These are phyloP conservation scores for Lepidurus packardi DNA, from an alignment of 1,140 invertebrate genomes.

Conservation along the genomic window DNA sequence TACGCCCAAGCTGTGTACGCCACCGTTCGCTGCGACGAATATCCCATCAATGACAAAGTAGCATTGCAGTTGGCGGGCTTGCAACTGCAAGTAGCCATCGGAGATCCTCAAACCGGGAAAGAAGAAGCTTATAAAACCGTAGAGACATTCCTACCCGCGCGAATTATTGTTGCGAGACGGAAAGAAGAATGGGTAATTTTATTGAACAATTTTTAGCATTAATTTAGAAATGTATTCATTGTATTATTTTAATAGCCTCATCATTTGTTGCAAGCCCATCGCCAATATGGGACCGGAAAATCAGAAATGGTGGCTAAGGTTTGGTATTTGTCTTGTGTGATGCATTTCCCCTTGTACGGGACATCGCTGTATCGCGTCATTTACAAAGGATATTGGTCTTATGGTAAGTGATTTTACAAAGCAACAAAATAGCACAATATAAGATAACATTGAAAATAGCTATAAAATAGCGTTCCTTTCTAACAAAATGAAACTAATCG, in stretches of 20 bases:
- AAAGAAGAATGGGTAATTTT: constrained; percentile 66
- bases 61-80: constrained; percentile 86
- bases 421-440: not conserved
- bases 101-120: constrained; percentile 62
- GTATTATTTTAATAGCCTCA: not conserved
- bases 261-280: constrained; percentile 70
- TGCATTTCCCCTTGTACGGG: constrained; percentile 94
- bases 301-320: constrained; percentile 87
- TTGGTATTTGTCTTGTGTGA: constrained; percentile 88
- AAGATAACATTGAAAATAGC: not conserved
- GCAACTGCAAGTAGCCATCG: constrained; percentile 86
- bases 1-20: constrained; percentile 92
- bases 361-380: constrained; percentile 87
- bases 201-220: not conserved
- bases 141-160: constrained; percentile 68
- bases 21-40: constrained; percentile 91
- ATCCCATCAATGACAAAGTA: constrained; percentile 89
- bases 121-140: constrained; percentile 61
- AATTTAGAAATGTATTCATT: not conserved
- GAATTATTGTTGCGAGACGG: constrained; percentile 64
- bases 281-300: constrained; percentile 83
- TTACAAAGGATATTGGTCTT: constrained; percentile 87
- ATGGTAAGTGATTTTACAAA: constrained; percentile 53
- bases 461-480: too few species aligned
- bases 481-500: too few species aligned